phyloP scores from a whole-genome alignment of 2,797 vertebrate species.

The Chloroceryle inda region DNA sequence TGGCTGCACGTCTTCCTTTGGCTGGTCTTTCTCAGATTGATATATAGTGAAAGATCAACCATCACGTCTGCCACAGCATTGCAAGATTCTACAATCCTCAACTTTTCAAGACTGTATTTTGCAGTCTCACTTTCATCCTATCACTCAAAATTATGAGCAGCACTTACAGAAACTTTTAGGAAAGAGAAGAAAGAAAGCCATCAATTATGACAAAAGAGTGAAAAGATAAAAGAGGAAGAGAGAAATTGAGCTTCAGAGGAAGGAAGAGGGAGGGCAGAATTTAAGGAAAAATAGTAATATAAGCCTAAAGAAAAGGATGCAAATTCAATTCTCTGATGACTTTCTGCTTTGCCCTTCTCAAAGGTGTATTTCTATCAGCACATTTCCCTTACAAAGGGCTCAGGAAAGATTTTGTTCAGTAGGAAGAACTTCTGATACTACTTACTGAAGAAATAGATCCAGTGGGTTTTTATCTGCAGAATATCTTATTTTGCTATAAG shows the following conservation, averaged over 20 bases:
- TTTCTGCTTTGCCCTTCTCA: not conserved
- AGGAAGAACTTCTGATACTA: not conserved
- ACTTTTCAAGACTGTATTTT: not conserved
- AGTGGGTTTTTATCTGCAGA: not conserved
- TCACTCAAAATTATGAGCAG: constrained; percentile 5
- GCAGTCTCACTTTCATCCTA: constrained; percentile 2
- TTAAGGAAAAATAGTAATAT: not conserved
- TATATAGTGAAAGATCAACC: not conserved
- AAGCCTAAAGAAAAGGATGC: not conserved
- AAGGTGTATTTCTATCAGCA: not conserved
- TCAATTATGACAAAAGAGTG: not conserved
- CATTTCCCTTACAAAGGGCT: not conserved
- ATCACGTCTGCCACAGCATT: not conserved
- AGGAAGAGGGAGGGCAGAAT: not conserved
- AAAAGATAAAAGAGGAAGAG: constrained; percentile 30
- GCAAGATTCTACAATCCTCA: not conserved
- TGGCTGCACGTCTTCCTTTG: not conserved
- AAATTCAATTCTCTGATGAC: not conserved
- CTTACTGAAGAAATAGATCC: not conserved
- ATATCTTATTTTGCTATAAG: not conserved
- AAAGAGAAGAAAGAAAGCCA: constrained; percentile 27
- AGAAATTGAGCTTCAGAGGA: constrained; percentile 7
- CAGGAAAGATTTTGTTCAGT: not conserved
- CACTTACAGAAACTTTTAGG: not conserved
- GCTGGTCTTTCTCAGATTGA: not conserved